A percentile compares a stretch with the other conserved stretches of the same genome.
Evolutionary conservation across 2,113 vertebrate genomes (phyloP).

Genomic region (Pelmatolapia mariae): DNA sequence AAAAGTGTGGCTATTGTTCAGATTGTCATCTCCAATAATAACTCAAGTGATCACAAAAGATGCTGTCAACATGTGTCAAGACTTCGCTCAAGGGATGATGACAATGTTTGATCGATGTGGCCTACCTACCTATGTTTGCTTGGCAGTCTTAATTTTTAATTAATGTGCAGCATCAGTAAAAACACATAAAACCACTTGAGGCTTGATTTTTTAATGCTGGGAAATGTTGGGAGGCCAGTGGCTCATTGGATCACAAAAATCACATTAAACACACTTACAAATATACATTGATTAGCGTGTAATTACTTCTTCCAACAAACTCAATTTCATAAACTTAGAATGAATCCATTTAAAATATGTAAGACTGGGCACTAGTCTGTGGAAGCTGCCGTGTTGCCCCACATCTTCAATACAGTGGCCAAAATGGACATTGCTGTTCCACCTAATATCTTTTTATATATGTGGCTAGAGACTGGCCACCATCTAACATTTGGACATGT

Average conservation of each 20-base stretch:
- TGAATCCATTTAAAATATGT: neutral
- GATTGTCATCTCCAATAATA: neutral
- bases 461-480: neutral
- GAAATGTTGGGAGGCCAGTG: neutral
- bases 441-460: neutral
- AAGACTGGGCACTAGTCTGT: neutral
- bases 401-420: neutral
- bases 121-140: neutral
- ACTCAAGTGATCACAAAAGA: neutral
- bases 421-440: neutral
- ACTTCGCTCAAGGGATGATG: neutral
- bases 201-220: neutral
- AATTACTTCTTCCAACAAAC: neutral
- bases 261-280: too few species aligned
- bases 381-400: neutral
- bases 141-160: neutral
- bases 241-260: neutral
- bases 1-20: neutral
- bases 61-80: neutral
- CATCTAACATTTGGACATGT: neutral
- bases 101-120: neutral
- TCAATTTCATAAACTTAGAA: neutral
- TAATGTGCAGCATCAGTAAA: neutral
- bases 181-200: neutral
- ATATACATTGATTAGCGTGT: neutral